These are phyloP conservation scores for Papilio machaon DNA, from an alignment of 1,140 invertebrate genomes.

Conservation along the genomic window DNA sequence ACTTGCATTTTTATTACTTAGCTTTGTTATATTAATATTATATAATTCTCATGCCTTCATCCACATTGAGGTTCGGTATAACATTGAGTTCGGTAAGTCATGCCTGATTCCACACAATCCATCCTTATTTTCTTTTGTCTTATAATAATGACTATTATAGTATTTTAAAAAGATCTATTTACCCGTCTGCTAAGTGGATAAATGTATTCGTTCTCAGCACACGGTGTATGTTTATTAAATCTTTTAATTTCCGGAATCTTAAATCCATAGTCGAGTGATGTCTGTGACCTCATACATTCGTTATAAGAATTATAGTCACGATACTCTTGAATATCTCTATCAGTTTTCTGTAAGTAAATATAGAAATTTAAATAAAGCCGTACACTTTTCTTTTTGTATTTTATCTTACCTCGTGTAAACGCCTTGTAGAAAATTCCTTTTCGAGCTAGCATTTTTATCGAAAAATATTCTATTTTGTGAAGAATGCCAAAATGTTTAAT, in stretches of 20 bases:
- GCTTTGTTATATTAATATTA: no score
- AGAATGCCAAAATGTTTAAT: no score
- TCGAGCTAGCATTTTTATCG: no score
- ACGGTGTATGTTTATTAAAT: conserved; percentile 65
- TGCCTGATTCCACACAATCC: no score
- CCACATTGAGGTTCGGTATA: no score
- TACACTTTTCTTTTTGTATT: no score
- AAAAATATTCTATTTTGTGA: no score
- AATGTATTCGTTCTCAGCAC: conserved; percentile 60
- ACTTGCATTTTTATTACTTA: no score
- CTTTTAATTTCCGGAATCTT: conserved; percentile 59
- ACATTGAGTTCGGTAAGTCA: no score
- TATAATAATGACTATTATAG: neutral
- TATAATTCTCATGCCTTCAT: no score
- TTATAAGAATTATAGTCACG: conserved; percentile 59
- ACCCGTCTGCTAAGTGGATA: conserved; percentile 63
- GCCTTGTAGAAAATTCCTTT: no score
- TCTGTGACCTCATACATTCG: conserved; percentile 58
- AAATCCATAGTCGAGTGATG: conserved; percentile 53
- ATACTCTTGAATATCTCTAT: conserved; percentile 51
- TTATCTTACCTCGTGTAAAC: no score
- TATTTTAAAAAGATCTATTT: conserved; percentile 40
- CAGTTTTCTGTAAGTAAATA: conserved; percentile 49
- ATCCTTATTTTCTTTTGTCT: neutral
- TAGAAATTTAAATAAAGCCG: neutral